phyloP scores from a whole-genome alignment of 2,797 vertebrate genomes.

The Myotis planiceps region DNA sequence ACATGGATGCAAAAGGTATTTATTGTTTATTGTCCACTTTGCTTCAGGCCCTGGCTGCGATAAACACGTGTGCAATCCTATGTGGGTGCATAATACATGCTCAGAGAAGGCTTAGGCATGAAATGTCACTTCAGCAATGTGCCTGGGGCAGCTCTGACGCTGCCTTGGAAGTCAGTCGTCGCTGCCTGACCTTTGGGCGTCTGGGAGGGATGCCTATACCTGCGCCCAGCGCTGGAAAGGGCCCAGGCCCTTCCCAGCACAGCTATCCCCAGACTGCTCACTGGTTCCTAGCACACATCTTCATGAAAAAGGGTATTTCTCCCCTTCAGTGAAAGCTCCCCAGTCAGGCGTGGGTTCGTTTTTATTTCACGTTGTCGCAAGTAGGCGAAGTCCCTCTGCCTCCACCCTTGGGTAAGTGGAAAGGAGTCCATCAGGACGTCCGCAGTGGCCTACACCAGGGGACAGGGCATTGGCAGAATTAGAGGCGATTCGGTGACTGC shows the following conservation, averaged over 20 bases:
- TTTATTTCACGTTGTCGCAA: neutral
- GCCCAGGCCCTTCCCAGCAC: conserved; percentile 57
- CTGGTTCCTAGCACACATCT: neutral
- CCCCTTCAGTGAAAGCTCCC: neutral
- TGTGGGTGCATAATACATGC: conserved; percentile 11
- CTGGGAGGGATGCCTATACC: conserved; percentile 72
- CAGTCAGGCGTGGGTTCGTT: neutral
- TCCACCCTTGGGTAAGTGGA: conserved; percentile 59
- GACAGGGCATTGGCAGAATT: neutral
- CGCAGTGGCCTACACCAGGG: neutral
- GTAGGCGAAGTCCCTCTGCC: conserved; percentile 28
- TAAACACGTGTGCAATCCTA: neutral
- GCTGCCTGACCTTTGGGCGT: conserved; percentile 70
- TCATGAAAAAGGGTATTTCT: conserved; percentile 20
- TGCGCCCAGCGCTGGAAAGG: conserved; percentile 64
- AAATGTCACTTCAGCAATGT: conserved; percentile 73
- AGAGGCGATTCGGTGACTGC: neutral
- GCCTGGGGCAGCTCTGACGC: conserved; percentile 66
- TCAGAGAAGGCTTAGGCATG: neutral
- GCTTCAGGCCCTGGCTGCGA: neutral
- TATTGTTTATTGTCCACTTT: neutral
- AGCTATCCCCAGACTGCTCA: neutral
- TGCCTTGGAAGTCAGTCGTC: conserved; percentile 48
- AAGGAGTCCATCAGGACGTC: neutral
- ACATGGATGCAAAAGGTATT: neutral